Conservation (phyloP, 2,797 vertebrate species). For the Syncerus caffer region DNA sequence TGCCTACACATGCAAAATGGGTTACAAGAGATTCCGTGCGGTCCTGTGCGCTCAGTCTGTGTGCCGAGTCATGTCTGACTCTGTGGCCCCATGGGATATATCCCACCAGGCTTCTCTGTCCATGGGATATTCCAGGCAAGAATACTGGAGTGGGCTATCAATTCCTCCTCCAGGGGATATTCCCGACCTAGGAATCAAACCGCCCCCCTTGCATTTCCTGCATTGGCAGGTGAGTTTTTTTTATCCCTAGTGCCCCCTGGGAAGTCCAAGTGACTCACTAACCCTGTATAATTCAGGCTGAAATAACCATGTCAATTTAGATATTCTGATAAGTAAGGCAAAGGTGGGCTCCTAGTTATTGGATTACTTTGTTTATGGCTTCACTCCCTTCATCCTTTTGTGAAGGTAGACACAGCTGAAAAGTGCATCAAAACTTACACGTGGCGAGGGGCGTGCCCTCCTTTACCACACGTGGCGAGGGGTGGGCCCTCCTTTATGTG, state of each 20-base stretch:
- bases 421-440: background rate
- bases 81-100: background rate
- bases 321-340: background rate
- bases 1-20: background rate
- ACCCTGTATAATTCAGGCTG: background rate
- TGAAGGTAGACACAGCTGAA: background rate
- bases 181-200: background rate
- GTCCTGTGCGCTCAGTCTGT: too few species aligned
- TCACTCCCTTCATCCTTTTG: background rate
- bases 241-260: background rate
- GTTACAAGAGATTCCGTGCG: background rate
- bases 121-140: background rate
- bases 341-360: background rate
- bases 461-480: too few species aligned
- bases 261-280: background rate
- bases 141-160: background rate
- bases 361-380: background rate
- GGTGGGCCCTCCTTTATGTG: too few species aligned
- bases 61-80: background rate
- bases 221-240: background rate
- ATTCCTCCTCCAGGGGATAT: background rate
- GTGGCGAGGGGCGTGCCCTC: background rate
- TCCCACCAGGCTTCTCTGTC: background rate
- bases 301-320: background rate
- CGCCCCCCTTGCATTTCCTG: fast-evolving